A percentile compares a stretch with the other conserved stretches of the same genome.
These are phyloP conservation scores for Phoeniculus purpureus DNA, from an alignment of 2,797 vertebrate species.

Conservation along the genomic window DNA sequence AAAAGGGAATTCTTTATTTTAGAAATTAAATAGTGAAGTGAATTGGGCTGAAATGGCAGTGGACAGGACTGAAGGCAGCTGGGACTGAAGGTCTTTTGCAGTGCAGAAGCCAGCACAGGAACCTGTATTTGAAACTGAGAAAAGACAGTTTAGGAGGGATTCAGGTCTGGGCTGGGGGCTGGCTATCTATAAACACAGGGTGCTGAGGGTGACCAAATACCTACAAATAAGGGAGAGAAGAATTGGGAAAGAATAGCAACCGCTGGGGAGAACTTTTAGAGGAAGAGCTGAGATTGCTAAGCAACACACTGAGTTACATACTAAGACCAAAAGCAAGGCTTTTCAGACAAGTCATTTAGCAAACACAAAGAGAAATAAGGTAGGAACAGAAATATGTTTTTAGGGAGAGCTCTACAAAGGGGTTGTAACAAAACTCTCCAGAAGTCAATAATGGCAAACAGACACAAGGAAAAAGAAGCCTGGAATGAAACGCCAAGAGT, in stretches of 20 bases:
- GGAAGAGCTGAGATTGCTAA: background rate
- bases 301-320: background rate
- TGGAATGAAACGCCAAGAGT: background rate
- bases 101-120: rapidly evolving
- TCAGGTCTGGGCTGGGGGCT: background rate
- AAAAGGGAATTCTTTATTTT: constrained; percentile 56
- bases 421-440: background rate
- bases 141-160: background rate
- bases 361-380: background rate
- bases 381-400: background rate
- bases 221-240: background rate
- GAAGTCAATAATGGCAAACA: background rate
- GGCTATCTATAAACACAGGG: background rate
- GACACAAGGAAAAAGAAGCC: background rate
- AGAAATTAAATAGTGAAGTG: constrained; percentile 14
- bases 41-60: background rate
- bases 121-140: background rate
- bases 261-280: background rate
- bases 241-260: background rate
- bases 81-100: background rate
- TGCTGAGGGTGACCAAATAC: background rate
- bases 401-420: background rate
- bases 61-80: background rate
- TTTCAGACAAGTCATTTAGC: background rate
- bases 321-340: background rate